Percentiles rank a stretch among this genome's conserved stretches.
Evolutionary conservation across 2,888 invertebrate species (phyloP).

Genomic region (Acleris laterana): DNA sequence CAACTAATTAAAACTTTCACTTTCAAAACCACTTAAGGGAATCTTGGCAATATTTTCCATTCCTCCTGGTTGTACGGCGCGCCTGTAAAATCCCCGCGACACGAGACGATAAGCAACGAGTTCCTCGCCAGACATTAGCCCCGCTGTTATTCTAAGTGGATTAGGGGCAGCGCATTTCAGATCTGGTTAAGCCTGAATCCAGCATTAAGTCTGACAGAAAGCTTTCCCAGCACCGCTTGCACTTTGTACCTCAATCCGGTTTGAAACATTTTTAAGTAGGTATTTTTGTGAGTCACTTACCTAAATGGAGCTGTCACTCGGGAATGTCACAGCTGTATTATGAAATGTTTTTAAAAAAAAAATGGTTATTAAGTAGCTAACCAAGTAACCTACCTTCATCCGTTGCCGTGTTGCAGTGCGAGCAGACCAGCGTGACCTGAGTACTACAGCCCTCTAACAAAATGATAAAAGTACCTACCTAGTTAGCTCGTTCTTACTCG

Average conservation of each 20-base stretch:
- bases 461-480: too few species aligned
- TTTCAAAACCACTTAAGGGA: conserved; percentile 13
- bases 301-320: conserved; percentile 39
- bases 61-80: neutral
- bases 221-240: conserved; percentile 61
- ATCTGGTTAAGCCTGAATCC: conserved; percentile 75
- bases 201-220: conserved; percentile 74
- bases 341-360: too few species aligned
- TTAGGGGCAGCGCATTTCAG: conserved; percentile 79
- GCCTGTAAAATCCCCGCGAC: conserved; percentile 57
- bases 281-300: conserved; percentile 32
- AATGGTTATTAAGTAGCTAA: too few species aligned
- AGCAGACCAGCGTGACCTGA: too few species aligned
- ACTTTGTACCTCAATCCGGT: conserved; percentile 60
- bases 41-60: conserved; percentile 6
- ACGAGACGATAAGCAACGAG: conserved; percentile 66
- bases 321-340: conserved; percentile 21
- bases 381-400: too few species aligned
- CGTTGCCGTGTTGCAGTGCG: too few species aligned
- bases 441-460: too few species aligned
- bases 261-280: conserved; percentile 39
- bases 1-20: conserved; percentile 18
- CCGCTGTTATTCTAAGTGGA: conserved; percentile 81
- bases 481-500: too few species aligned
- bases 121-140: conserved; percentile 67